Conservation (phyloP, 1,140 invertebrate genomes). For the Amyelois transitella region DNA sequence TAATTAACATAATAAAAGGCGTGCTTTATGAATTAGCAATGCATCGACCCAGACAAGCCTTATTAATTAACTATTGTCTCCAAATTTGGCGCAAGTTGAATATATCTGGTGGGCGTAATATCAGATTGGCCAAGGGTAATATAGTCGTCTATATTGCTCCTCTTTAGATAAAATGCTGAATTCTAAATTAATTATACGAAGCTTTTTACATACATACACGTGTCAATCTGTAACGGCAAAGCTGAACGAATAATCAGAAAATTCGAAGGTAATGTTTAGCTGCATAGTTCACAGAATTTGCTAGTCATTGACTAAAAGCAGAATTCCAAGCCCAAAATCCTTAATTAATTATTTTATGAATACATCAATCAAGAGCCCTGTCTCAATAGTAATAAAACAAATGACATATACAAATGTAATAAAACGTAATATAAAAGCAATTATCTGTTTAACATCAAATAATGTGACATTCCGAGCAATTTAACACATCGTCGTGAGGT, state of each 20-base stretch:
- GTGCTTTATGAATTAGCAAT: slow-evolving; percentile 16
- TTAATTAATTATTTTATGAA: no score
- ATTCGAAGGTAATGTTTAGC: no score
- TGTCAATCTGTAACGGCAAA: no score
- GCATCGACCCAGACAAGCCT: slow-evolving; percentile 17
- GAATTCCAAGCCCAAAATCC: no score
- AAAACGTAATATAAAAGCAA: slow-evolving; percentile 21
- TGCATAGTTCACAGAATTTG: no score
- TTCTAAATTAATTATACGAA: no score
- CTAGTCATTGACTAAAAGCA: no score
- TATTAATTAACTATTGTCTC: slow-evolving; percentile 39
- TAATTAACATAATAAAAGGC: slow-evolving; percentile 35
- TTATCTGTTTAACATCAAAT: slow-evolving; percentile 51
- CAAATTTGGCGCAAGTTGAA: slow-evolving; percentile 35
- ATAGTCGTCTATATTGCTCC: slow-evolving; percentile 5
- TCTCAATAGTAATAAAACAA: neutral
- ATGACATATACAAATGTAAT: neutral
- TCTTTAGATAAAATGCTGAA: slow-evolving; percentile 12
- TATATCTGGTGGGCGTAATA: slow-evolving; percentile 31
- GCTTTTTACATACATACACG: no score
- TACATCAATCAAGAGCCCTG: neutral
- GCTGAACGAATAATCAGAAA: no score
- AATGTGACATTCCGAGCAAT: slow-evolving; percentile 53
- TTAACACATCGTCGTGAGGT: slow-evolving; percentile 55
- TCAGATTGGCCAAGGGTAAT: slow-evolving; percentile 32